These are phyloP conservation scores for Buphagus erythrorhynchus DNA, from an alignment of 2,797 vertebrate species.

Conservation along the genomic window DNA sequence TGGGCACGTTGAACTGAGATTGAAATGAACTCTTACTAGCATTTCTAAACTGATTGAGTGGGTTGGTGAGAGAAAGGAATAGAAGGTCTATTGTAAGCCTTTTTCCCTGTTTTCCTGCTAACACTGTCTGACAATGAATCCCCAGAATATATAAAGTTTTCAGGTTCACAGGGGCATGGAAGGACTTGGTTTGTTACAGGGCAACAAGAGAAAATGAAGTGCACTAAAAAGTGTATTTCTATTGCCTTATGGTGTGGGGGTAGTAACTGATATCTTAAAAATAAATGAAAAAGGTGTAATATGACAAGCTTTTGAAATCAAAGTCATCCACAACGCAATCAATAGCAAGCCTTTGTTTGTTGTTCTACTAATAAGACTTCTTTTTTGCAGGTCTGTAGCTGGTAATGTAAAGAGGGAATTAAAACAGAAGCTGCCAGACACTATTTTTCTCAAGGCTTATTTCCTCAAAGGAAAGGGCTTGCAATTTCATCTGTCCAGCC, in stretches of 20 bases:
- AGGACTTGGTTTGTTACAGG: background rate
- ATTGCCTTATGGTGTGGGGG: background rate
- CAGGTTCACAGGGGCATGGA: background rate
- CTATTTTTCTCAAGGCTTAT: background rate
- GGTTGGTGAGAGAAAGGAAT: background rate
- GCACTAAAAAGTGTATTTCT: background rate
- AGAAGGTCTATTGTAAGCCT: background rate
- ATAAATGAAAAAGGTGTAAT: background rate
- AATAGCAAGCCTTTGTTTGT: background rate
- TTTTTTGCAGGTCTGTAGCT: background rate
- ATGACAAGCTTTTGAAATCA: background rate
- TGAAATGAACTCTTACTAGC: background rate
- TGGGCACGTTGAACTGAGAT: background rate
- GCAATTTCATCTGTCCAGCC: background rate
- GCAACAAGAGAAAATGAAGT: background rate
- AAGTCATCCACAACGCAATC: background rate
- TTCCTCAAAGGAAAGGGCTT: background rate
- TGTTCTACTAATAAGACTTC: background rate
- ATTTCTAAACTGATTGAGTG: background rate
- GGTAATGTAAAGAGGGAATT: background rate
- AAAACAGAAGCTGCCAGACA: background rate
- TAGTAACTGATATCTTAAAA: background rate
- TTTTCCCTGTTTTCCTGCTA: background rate
- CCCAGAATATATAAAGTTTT: background rate
- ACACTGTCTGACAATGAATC: background rate